Evolutionary conservation across 1,140 invertebrate species (phyloP).

Genomic region (Nymphalis io): DNA sequence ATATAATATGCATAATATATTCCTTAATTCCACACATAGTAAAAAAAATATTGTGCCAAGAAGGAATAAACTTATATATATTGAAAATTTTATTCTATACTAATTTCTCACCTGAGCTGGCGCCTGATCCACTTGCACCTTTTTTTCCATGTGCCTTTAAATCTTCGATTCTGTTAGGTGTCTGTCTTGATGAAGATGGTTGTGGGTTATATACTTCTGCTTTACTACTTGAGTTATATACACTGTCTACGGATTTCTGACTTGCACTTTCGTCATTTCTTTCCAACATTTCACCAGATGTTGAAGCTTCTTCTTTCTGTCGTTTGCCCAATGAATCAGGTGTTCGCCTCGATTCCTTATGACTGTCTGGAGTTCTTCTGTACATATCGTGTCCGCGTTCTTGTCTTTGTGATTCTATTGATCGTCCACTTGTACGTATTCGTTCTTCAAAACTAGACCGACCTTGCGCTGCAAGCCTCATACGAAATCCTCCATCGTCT

Average conservation of each 20-base stretch:
- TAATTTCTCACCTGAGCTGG: constrained; percentile 64
- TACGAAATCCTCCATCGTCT: constrained; percentile 82
- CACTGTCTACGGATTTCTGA: constrained; percentile 74
- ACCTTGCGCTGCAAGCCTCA: constrained; percentile 67
- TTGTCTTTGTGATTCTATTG: constrained; percentile 58
- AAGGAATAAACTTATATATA: neutral
- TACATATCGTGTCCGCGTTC: constrained; percentile 63
- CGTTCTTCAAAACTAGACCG: constrained; percentile 74
- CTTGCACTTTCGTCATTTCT: constrained; percentile 73
- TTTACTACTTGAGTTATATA: constrained; percentile 70
- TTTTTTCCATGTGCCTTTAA: constrained; percentile 71
- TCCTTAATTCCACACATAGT: too few relatives aligned
- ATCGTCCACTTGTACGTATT: constrained; percentile 69
- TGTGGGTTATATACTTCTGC: constrained; percentile 65
- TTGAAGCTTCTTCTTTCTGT: constrained; percentile 60
- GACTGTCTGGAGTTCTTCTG: constrained; percentile 68
- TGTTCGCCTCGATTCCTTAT: constrained; percentile 59
- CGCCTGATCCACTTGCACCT: constrained; percentile 66
- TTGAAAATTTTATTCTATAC: neutral
- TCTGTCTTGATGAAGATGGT: constrained; percentile 71
- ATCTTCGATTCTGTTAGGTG: constrained; percentile 75
- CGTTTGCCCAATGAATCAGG: constrained; percentile 66
- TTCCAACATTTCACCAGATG: constrained; percentile 48
- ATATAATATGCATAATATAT: neutral
- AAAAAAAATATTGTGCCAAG: too few relatives aligned